Conservation (phyloP, 2,113 vertebrate species). For the Ahaetulla prasina region DNA sequence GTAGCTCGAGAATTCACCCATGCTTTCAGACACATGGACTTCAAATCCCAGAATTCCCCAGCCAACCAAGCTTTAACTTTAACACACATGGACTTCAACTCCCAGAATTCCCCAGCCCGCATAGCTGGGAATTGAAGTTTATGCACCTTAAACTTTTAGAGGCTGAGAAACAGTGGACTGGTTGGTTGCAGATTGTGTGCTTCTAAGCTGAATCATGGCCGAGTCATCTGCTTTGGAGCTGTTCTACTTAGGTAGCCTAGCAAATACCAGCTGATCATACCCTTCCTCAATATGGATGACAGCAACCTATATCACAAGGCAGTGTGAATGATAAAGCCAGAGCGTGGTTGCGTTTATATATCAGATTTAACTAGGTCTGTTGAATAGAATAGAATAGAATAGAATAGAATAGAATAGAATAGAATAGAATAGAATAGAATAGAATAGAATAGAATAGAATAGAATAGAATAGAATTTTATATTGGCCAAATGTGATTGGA, state of each 20-base stretch:
- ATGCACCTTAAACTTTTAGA: not conserved
- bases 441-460: too few species aligned
- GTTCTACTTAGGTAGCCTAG: not conserved
- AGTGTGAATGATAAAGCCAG: not conserved
- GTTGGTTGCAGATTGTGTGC: not conserved
- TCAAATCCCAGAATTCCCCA: not conserved
- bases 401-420: too few species aligned
- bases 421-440: too few species aligned
- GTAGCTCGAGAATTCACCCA: too few species aligned
- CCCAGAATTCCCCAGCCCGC: too few species aligned
- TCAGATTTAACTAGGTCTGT: not conserved
- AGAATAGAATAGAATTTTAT: too few species aligned
- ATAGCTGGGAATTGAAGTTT: not conserved
- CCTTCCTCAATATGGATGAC: not conserved
- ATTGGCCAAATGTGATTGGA: too few species aligned
- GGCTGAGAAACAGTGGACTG: not conserved
- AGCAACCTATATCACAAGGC: not conserved
- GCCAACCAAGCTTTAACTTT: too few species aligned
- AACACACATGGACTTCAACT: too few species aligned
- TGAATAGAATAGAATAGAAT: too few species aligned
- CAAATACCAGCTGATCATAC: not conserved
- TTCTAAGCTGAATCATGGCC: not conserved
- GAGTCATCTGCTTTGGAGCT: not conserved
- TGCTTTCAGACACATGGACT: not conserved
- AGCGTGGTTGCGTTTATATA: not conserved